Base-by-base conservation (phyloP, 2,888 invertebrate genomes). In the Malachius bipustulatus region DNA sequence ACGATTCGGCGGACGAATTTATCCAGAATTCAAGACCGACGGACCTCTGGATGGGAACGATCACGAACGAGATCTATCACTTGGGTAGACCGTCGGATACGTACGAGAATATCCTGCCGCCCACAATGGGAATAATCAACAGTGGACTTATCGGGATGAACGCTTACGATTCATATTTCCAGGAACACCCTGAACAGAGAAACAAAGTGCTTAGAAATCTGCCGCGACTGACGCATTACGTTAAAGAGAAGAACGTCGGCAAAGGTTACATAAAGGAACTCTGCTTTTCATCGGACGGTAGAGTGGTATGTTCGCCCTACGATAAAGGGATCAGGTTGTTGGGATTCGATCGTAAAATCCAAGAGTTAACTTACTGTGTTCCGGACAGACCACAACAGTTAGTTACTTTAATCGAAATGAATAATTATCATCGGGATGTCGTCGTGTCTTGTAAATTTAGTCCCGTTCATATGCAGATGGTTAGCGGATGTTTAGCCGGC, bases 261-360 rank as follows among this genome's bases (percentile, higher is more conserved):
- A 81, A 81, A 44, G 91, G 90, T 0, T 90, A 84, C 50, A 93
- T 94, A 36, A 94, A 94, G 64, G 94, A 93, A 56, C 66, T 89
- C 30, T 85, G 87, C 50, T 93, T 88, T 60, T 90, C 90, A 1
- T 69, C 83, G 2, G 91, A 93, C 57, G 94, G 94, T 0, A 71
- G 91, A 32, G 64, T 93, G 6, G 79, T 94, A 15, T 88, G 88
- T 55, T 93, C 91, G 0, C 93, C 94, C 0, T 90, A 80, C 59
- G 84, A 80, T 1, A 78, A 75, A 51, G 91, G 93, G 16, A 75
- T 91, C 40, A 69, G 93, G n/a, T 66, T 94, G 3, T 63, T 94
- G 14, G 78, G 82, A 0, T 84, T 91, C 48, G 77, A 80, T 49
- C 69, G 75, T 4, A 65, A 75, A 32, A 88, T 89, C 56, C 70